Evolutionary conservation across 1,140 invertebrate genomes (phyloP).

Genomic region (Leptonema lineaticorne): DNA sequence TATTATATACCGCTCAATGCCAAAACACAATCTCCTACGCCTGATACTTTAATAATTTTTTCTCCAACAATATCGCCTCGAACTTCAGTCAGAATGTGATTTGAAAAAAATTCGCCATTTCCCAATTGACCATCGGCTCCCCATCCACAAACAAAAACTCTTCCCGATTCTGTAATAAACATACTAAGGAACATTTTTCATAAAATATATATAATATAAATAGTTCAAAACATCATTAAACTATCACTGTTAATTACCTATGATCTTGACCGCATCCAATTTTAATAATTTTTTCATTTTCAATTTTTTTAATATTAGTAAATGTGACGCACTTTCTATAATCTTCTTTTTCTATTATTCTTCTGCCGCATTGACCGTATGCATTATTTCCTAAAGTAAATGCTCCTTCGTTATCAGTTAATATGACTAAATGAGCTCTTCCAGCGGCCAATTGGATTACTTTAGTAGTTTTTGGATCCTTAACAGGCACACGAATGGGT

Average conservation of each 20-base stretch:
- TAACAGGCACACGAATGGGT: slow-evolving; percentile 73
- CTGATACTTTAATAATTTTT: slow-evolving; percentile 79
- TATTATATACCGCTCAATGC: slow-evolving; percentile 82
- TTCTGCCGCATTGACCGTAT: slow-evolving; percentile 91
- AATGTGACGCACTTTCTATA: slow-evolving; percentile 67
- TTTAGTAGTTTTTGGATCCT: slow-evolving; percentile 50
- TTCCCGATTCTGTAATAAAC: slow-evolving; percentile 76
- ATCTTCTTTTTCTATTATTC: slow-evolving; percentile 76
- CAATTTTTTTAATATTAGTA: slow-evolving; percentile 66
- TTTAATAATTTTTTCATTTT: slow-evolving; percentile 63
- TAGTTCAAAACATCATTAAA: slow-evolving; percentile 31
- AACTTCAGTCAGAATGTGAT: slow-evolving; percentile 61
- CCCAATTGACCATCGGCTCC: slow-evolving; percentile 95
- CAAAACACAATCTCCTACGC: slow-evolving; percentile 82
- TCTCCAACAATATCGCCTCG: slow-evolving; percentile 82
- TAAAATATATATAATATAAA: slow-evolving; percentile 25
- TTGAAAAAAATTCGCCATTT: slow-evolving; percentile 68
- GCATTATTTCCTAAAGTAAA: slow-evolving; percentile 90
- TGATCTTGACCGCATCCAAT: slow-evolving; percentile 89
- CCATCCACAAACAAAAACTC: slow-evolving; percentile 89
- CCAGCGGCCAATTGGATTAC: slow-evolving; percentile 75
- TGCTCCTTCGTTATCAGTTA: slow-evolving; percentile 77
- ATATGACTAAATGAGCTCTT: slow-evolving; percentile 79
- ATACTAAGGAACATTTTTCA: slow-evolving; percentile 68
- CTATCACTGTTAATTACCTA: slow-evolving; percentile 51